A percentile compares a stretch with the other conserved stretches of the same genome.
These are phyloP conservation scores for Rhabdomys dilectus DNA, from an alignment of 2,113 vertebrate genomes.

Conservation along the genomic window DNA sequence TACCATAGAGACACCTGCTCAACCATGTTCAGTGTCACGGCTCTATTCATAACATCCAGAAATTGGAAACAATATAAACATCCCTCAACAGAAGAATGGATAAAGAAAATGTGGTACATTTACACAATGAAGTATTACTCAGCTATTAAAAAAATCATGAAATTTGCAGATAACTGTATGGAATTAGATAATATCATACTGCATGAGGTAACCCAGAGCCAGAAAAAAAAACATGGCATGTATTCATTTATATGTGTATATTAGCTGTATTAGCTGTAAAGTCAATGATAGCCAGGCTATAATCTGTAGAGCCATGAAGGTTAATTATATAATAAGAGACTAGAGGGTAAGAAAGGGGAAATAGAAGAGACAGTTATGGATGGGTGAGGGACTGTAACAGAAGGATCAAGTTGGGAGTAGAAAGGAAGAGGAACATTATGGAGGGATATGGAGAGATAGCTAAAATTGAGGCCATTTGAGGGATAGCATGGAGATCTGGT, in stretches of 20 bases:
- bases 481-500: neutral
- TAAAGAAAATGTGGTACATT: neutral
- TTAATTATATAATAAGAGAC: neutral
- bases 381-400: neutral
- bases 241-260: neutral
- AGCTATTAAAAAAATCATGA: neutral
- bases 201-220: neutral
- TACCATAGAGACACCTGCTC: neutral
- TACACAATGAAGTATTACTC: neutral
- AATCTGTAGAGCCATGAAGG: neutral
- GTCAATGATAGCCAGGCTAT: neutral
- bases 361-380: neutral
- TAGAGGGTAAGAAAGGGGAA: neutral
- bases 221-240: neutral
- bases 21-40: neutral
- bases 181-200: neutral
- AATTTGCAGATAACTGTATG: neutral
- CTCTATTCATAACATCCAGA: neutral
- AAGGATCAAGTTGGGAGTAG: neutral
- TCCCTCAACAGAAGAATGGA: neutral
- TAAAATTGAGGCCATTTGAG: neutral
- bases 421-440: neutral
- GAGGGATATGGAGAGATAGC: neutral
- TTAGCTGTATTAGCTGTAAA: neutral
- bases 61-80: neutral